Percentiles rank a stretch among this genome's conserved stretches.
Conservation (phyloP, 2,113 vertebrate species). For the Agapornis roseicollis region DNA sequence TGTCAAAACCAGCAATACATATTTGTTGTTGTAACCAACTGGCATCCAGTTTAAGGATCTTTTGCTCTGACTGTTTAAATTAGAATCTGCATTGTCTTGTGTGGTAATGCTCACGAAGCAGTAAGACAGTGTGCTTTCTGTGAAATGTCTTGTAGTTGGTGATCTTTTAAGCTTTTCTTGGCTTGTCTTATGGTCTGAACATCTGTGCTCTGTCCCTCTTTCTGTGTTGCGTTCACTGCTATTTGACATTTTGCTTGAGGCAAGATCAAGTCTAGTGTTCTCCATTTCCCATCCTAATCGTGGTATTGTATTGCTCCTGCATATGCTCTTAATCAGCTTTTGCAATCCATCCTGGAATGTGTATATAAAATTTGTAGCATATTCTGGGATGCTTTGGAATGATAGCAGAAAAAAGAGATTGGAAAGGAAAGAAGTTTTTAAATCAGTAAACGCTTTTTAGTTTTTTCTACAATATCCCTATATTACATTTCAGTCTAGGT, state of each 20-base stretch:
- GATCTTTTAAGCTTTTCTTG: slow-evolving; percentile 63
- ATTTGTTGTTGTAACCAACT: slow-evolving; percentile 8
- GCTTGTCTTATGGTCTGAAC: slow-evolving; percentile 47
- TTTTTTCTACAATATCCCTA: neutral
- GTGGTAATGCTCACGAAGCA: slow-evolving; percentile 29
- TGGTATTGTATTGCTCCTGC: neutral
- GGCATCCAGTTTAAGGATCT: slow-evolving; percentile 32
- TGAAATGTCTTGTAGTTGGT: slow-evolving; percentile 20
- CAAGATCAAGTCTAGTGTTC: slow-evolving; percentile 12
- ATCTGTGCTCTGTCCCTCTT: slow-evolving; percentile 52
- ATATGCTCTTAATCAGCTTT: slow-evolving; percentile 28
- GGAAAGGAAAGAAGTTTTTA: neutral
- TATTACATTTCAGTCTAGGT: neutral
- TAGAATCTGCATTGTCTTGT: slow-evolving; percentile 33
- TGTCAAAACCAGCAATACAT: neutral
- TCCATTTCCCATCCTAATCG: neutral
- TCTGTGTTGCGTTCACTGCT: neutral
- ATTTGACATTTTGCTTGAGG: slow-evolving; percentile 41
- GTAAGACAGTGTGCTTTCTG: slow-evolving; percentile 7
- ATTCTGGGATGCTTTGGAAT: neutral
- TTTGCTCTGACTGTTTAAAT: slow-evolving; percentile 52
- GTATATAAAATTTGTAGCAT: slow-evolving; percentile 8
- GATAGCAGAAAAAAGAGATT: neutral
- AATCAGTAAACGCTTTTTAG: neutral
- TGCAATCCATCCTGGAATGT: neutral